phyloP scores from a whole-genome alignment of 2,113 vertebrate species.

The Aspiorhynchus laticeps region DNA sequence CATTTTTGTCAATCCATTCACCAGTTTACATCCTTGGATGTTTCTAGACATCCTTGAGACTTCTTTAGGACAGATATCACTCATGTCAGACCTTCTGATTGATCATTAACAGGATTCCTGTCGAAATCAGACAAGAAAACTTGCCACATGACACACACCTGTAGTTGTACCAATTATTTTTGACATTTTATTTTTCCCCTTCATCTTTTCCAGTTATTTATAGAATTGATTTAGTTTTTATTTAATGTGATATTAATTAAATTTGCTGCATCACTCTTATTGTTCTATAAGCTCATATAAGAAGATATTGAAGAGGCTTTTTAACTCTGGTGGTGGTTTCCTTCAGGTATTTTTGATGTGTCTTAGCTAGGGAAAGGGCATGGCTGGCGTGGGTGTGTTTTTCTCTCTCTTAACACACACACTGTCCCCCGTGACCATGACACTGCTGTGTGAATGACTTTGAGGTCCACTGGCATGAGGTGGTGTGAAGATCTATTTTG shows the following conservation, averaged over 20 bases:
- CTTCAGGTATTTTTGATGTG: conserved; percentile 8
- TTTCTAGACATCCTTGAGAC: neutral
- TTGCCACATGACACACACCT: neutral
- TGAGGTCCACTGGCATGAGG: conserved; percentile 12
- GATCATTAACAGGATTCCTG: conserved; percentile 24
- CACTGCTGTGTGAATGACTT: conserved; percentile 42
- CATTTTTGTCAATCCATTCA: neutral
- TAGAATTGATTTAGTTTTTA: too few species aligned
- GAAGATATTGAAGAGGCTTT: neutral
- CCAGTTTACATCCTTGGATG: neutral
- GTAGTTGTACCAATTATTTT: too few species aligned
- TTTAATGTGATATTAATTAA: neutral
- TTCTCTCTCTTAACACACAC: conserved; percentile 3
- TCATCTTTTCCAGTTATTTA: too few species aligned
- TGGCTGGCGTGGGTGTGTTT: conserved; percentile 13
- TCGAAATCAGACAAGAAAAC: neutral
- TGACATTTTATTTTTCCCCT: too few species aligned
- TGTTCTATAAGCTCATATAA: neutral
- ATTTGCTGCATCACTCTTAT: neutral
- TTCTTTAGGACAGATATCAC: neutral
- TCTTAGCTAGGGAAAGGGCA: neutral
- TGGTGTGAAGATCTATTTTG: conserved; percentile 38
- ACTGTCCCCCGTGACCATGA: conserved; percentile 12
- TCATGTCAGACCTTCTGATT: neutral
- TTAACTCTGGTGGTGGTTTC: neutral